Percentiles rank a stretch among this genome's conserved stretches.
Conservation (phyloP, 2,888 invertebrate genomes). For the Odontomyia ornata region DNA sequence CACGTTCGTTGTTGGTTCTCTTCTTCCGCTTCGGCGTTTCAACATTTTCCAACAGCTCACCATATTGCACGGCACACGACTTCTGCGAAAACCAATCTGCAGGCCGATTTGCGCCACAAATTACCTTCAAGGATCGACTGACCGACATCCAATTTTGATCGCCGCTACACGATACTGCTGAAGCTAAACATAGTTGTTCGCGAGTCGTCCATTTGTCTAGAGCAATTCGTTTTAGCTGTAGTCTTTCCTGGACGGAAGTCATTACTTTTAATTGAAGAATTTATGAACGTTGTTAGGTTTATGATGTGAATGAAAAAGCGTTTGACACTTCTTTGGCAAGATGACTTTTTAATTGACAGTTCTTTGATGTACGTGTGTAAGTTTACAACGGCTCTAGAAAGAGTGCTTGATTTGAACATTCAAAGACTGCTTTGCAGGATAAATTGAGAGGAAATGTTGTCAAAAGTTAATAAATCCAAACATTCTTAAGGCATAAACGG, state of each 20-base stretch:
- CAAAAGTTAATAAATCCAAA: no score
- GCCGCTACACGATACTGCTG: slow-evolving; percentile 83
- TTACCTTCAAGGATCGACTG: slow-evolving; percentile 79
- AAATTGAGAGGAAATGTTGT: no score
- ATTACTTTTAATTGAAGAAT: slow-evolving; percentile 46
- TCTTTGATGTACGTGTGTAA: not conserved
- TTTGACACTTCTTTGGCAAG: not conserved
- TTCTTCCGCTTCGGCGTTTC: slow-evolving; percentile 89
- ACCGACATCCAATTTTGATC: slow-evolving; percentile 94
- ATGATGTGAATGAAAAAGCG: not conserved
- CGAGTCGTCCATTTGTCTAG: slow-evolving; percentile 86
- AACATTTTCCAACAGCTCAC: slow-evolving; percentile 79
- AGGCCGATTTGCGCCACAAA: slow-evolving; percentile 78
- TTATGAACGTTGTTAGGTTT: not conserved
- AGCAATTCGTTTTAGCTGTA: slow-evolving; percentile 72
- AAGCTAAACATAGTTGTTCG: slow-evolving; percentile 86
- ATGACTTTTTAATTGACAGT: not conserved
- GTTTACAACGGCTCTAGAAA: slow-evolving; percentile 3
- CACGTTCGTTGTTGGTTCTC: slow-evolving; percentile 64
- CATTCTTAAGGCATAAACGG: no score
- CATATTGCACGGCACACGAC: slow-evolving; percentile 90
- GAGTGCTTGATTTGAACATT: not conserved
- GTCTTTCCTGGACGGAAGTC: slow-evolving; percentile 57
- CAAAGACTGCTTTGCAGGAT: no score
- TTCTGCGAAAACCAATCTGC: slow-evolving; percentile 91